A percentile compares a stretch with the other conserved stretches of the same genome.
phyloP scores from a whole-genome alignment of 2,797 vertebrate species.

The Anisognathus igniventris region DNA sequence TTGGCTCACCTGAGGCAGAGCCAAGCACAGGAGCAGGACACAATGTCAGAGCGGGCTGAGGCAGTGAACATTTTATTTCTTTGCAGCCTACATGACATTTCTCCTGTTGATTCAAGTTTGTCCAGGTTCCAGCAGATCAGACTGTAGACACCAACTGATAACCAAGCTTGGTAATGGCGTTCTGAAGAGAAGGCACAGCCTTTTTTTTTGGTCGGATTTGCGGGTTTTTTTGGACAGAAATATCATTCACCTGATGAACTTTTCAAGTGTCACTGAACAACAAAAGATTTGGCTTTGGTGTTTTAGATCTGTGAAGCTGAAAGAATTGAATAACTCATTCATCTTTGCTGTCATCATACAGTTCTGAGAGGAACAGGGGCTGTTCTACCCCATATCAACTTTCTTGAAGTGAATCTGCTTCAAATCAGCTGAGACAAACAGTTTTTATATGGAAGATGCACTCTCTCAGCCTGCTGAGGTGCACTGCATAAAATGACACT shows the following conservation, averaged over 20 bases:
- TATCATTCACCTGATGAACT: not conserved
- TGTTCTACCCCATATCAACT: not conserved
- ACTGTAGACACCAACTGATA: not conserved
- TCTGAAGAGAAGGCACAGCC: not conserved
- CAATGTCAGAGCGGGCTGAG: not conserved
- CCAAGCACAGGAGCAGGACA: not conserved
- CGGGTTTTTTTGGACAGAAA: not conserved
- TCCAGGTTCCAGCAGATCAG: not conserved
- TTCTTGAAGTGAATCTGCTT: not conserved
- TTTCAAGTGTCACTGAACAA: not conserved
- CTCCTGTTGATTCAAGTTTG: not conserved
- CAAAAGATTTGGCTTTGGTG: not conserved
- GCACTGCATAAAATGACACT: not conserved
- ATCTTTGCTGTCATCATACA: not conserved
- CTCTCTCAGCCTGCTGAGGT: not conserved
- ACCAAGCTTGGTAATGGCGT: not conserved
- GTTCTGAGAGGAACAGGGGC: not conserved
- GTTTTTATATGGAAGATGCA: not conserved
- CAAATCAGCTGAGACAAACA: not conserved
- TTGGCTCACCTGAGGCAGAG: not conserved
- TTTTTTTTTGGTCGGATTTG: not conserved
- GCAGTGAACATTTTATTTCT: not conserved
- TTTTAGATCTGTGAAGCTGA: not conserved
- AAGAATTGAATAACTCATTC: not conserved
- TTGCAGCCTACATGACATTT: not conserved